Conservation (phyloP, 2,113 vertebrate species). For the Lontra canadensis region DNA sequence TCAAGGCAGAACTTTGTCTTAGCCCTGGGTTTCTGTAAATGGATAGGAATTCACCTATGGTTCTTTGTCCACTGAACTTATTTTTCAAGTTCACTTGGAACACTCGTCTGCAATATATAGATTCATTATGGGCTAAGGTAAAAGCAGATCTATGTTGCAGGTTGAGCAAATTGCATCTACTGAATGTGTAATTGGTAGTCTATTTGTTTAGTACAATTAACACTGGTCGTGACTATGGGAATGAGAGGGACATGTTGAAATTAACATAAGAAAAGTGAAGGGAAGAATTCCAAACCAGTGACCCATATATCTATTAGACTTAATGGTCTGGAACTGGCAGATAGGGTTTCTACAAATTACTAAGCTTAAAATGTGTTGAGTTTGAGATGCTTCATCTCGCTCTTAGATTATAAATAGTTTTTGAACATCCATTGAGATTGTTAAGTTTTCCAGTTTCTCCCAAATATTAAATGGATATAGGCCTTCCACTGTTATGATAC, state of each 20-base stretch:
- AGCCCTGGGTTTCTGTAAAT: neutral
- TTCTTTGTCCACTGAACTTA: neutral
- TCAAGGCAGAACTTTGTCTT: neutral
- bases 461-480: neutral
- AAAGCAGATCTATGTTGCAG: neutral
- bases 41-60: neutral
- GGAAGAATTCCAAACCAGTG: neutral
- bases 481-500: neutral
- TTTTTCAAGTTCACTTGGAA: slow-evolving; percentile 35
- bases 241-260: neutral
- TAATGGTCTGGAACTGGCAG: neutral
- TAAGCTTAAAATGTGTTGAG: neutral
- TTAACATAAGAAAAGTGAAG: neutral
- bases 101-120: neutral
- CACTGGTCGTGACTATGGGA: neutral
- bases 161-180: neutral
- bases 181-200: neutral
- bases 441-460: neutral
- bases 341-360: slow-evolving; percentile 2
- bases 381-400: neutral
- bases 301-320: neutral
- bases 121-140: neutral
- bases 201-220: neutral
- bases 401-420: neutral
- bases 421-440: neutral